Evolutionary conservation across 2,888 invertebrate genomes (phyloP), one percentile per base, ranked within the genome.

Genomic region (Lepidochrysops patricia): DNA sequence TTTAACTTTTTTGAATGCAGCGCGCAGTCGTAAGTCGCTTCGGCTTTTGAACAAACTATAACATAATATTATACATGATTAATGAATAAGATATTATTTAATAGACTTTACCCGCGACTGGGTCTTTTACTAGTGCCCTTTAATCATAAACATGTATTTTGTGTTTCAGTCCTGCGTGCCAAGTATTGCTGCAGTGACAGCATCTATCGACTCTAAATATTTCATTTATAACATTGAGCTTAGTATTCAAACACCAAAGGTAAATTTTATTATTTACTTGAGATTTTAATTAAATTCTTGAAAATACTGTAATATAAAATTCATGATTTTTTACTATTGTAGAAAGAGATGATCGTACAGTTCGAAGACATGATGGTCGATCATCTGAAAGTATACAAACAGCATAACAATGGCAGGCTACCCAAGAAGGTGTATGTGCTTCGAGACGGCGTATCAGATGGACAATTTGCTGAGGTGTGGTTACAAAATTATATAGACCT

Each of bases 391-490:
- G 83, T 90, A 12, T 97, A 93, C 75, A 72, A 63, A 6, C 68
- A 76, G 3, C 73, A 79, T 7, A 92, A 91, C 9, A 92, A 91
- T 1, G 74, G 74, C 0, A 1, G 57, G 0, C 80, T 91, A 61
- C 95, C 95, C 0, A 73, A 75, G 52, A 91, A 90, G 66, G 93
- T 97, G 57, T 91, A 95, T 52, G 94, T 96, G 61, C 95, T 93
- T 78, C 91, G 97, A 0, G 97, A 97, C 74, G 97, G 97, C 0
- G 97, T 97, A 0, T 94, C 95, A 0, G 96, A 97, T 71, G 96
- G 96, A 0, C 95, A 97, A 68, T 96, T 97, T 73, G 82, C 89
- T 2, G 85, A 91, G 75, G 92, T 93, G 34, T 32, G 12, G 49
- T 60, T 5, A 15, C 27, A 54, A 43, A n/a, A 43, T n/a, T n/a